Conservation (phyloP, 2,113 vertebrate genomes). For the Amblyornis subalaris region DNA sequence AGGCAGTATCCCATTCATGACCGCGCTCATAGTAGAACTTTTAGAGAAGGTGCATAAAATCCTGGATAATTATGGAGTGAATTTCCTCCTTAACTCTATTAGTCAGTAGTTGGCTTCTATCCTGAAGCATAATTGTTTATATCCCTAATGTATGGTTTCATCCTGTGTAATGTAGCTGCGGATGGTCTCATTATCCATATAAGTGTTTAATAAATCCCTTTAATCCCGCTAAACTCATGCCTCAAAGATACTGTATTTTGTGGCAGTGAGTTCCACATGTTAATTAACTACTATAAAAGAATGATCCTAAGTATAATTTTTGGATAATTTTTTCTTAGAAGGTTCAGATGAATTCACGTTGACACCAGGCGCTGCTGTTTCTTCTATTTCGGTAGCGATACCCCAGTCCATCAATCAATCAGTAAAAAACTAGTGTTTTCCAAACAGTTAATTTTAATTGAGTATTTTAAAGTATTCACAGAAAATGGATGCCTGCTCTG, state of each 20-base stretch:
- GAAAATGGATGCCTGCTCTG: background rate
- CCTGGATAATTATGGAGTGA: conserved; percentile 50
- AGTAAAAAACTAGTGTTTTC: conserved; percentile 40
- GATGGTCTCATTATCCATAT: conserved; percentile 69
- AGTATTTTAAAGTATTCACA: conserved; percentile 11
- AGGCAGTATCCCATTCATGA: background rate
- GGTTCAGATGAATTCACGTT: background rate
- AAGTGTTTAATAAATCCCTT: conserved; percentile 69
- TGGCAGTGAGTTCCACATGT: conserved; percentile 58
- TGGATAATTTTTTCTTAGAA: conserved; percentile 1
- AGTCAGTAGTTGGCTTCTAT: conserved; percentile 65
- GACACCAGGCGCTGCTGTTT: background rate
- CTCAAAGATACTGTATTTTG: conserved; percentile 67
- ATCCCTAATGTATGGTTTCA: conserved; percentile 69
- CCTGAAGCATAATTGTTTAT: conserved; percentile 69
- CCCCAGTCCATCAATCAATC: conserved; percentile 18
- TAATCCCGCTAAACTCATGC: conserved; percentile 61
- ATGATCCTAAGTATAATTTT: conserved; percentile 13
- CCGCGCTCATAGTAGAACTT: background rate
- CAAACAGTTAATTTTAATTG: conserved; percentile 59
- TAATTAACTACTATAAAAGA: conserved; percentile 57
- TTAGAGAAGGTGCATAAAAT: conserved; percentile 40
- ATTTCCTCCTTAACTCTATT: conserved; percentile 61
- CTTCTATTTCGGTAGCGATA: background rate
- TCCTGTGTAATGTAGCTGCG: conserved; percentile 62